Conservation (phyloP, 1,140 invertebrate genomes). For the Drosophila melanica region DNA sequence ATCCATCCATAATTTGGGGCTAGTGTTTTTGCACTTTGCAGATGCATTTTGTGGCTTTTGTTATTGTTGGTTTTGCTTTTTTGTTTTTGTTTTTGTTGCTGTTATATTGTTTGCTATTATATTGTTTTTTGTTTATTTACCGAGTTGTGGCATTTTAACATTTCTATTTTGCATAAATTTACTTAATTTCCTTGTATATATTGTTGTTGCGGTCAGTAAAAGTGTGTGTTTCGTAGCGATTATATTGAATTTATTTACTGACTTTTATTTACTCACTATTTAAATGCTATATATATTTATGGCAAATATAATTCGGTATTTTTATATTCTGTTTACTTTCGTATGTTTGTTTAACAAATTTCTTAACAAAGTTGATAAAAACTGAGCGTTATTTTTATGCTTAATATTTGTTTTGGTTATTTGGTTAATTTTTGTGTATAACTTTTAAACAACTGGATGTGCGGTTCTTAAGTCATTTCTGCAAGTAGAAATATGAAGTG, state of each 20-base stretch:
- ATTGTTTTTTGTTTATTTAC: constrained; percentile 60
- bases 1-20: constrained; percentile 58
- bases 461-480: constrained; percentile 45
- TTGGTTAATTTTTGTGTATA: constrained; percentile 32
- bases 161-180: constrained; percentile 77
- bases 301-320: constrained; percentile 51
- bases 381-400: constrained; percentile 20
- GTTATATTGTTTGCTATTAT: constrained; percentile 20
- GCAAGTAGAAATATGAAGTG: constrained; percentile 40
- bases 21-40: constrained; percentile 58
- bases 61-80: constrained; percentile 46
- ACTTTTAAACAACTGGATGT: constrained; percentile 36
- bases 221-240: constrained; percentile 24
- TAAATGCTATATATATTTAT: constrained; percentile 58
- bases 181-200: constrained; percentile 54
- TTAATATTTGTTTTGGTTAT: constrained; percentile 22
- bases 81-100: constrained; percentile 30
- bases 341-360: constrained; percentile 49
- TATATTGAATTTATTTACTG: constrained; percentile 65
- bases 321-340: constrained; percentile 36
- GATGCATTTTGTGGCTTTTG: constrained; percentile 48
- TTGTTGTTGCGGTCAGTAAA: constrained; percentile 36
- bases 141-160: constrained; percentile 66
- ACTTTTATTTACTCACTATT: constrained; percentile 57
- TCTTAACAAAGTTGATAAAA: constrained; percentile 57